Conservation (phyloP, 2,113 vertebrate genomes). For the Myrmecophaga tridactyla region DNA sequence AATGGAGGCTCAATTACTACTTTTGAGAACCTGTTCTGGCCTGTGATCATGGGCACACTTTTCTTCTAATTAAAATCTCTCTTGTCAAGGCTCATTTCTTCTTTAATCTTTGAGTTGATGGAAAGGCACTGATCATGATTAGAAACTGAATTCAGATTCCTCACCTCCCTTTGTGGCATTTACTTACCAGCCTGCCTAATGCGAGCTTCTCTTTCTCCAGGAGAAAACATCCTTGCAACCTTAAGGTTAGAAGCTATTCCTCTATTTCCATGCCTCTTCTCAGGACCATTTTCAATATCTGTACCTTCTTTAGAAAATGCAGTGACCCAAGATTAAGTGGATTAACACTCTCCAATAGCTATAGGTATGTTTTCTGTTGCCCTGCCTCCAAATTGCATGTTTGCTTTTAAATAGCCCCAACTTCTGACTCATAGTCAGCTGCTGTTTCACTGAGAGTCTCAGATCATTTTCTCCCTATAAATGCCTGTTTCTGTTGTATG, state of each 20-base stretch:
- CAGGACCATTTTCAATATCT: not conserved
- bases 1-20: constrained; percentile 48
- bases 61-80: constrained; percentile 65
- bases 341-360: too few relatives aligned
- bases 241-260: not conserved
- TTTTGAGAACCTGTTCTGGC: constrained; percentile 50
- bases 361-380: not conserved
- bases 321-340: not conserved
- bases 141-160: not conserved
- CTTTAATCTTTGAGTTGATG: constrained; percentile 59
- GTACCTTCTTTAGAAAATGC: constrained; percentile 8
- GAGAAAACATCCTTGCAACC: not conserved
- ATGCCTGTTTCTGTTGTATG: not conserved
- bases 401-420: constrained; percentile 5
- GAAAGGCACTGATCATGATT: not conserved
- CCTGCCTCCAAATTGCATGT: not conserved
- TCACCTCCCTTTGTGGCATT: not conserved
- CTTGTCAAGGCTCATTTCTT: constrained; percentile 59
- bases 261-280: not conserved
- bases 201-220: not conserved
- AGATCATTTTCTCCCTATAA: not conserved
- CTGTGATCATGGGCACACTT: constrained; percentile 54
- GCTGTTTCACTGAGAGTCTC: constrained; percentile 1
- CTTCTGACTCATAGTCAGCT: constrained; percentile 10
- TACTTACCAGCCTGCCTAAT: not conserved